These are phyloP conservation scores for Tetanocera ferruginea DNA, from an alignment of 2,888 invertebrate species.

Conservation along the genomic window DNA sequence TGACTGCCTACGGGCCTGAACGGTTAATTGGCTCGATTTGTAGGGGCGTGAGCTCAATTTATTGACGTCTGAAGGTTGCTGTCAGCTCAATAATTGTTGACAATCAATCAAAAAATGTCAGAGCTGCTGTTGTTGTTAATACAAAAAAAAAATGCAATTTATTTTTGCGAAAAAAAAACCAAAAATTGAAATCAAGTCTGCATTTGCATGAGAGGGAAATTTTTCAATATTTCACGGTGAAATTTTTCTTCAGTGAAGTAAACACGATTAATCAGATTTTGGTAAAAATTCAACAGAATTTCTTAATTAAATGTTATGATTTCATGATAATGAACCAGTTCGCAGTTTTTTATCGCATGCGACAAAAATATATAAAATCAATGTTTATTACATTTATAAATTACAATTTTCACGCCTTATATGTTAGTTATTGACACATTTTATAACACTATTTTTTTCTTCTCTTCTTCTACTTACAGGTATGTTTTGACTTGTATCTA, in stretches of 20 bases:
- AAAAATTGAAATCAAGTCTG: neutral
- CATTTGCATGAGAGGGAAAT: neutral
- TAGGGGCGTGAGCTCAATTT: slow-evolving; percentile 54
- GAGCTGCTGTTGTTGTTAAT: neutral
- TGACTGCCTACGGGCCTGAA: slow-evolving; percentile 51
- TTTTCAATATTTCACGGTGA: neutral
- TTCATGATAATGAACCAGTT: too few relatives aligned
- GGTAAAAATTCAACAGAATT: too few relatives aligned
- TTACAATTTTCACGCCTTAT: too few relatives aligned
- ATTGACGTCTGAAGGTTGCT: slow-evolving; percentile 29
- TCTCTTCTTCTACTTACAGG: too few relatives aligned
- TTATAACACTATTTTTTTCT: too few relatives aligned
- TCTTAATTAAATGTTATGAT: too few relatives aligned
- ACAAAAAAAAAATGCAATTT: neutral
- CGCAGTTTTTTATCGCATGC: too few relatives aligned
- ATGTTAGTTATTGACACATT: too few relatives aligned
- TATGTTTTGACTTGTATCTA: too few relatives aligned
- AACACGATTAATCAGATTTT: neutral
- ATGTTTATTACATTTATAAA: too few relatives aligned
- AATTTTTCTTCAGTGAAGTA: neutral
- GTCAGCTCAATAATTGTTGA: slow-evolving; percentile 26
- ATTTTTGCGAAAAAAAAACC: neutral
- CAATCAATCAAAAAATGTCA: slow-evolving; percentile 20
- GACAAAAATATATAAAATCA: too few relatives aligned
- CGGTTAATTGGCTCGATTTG: slow-evolving; percentile 64